Evolutionary conservation across 2,888 invertebrate genomes (phyloP).

Genomic region (Lucinisca nassula): DNA sequence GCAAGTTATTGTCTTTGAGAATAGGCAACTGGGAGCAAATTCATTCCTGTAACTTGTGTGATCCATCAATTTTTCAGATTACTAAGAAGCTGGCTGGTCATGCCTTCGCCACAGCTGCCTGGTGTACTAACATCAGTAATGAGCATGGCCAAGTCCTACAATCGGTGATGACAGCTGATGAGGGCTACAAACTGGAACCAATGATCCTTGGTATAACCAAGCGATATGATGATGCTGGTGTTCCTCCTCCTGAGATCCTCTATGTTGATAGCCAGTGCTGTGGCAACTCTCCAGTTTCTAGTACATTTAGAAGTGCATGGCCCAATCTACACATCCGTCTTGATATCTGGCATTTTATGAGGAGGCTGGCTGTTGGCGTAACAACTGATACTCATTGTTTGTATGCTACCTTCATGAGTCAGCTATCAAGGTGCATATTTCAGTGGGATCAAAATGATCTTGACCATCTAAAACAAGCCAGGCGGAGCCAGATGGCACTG

Average conservation of each 20-base stretch:
- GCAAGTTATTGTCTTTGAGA: too few species aligned
- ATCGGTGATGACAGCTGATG: slow-evolving; percentile 67
- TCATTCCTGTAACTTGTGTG: too few species aligned
- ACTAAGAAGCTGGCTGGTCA: slow-evolving; percentile 29
- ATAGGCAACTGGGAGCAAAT: too few species aligned
- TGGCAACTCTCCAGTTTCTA: slow-evolving; percentile 18
- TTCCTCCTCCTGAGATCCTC: slow-evolving; percentile 67
- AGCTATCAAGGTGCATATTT: slow-evolving; percentile 67
- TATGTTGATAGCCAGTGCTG: slow-evolving; percentile 80
- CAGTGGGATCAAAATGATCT: slow-evolving; percentile 65
- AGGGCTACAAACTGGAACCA: slow-evolving; percentile 61
- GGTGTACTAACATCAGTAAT: slow-evolving; percentile 66
- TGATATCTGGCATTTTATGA: slow-evolving; percentile 74
- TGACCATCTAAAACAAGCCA: slow-evolving; percentile 53
- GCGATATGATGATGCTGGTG: slow-evolving; percentile 60
- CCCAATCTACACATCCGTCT: slow-evolving; percentile 42
- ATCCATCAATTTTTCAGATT: too few species aligned
- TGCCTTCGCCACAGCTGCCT: background rate
- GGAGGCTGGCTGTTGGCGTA: slow-evolving; percentile 37
- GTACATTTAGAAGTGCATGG: too few species aligned
- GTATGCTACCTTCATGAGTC: slow-evolving; percentile 63
- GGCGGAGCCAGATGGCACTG: slow-evolving; percentile 39
- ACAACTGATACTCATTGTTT: slow-evolving; percentile 69
- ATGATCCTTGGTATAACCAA: slow-evolving; percentile 66
- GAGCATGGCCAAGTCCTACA: slow-evolving; percentile 72